A percentile compares a stretch with the other conserved stretches of the same genome.
Conservation (phyloP, 30 jellyfish, hydroid and myxozoan genomes). For the Cassiopea andromeda region DNA sequence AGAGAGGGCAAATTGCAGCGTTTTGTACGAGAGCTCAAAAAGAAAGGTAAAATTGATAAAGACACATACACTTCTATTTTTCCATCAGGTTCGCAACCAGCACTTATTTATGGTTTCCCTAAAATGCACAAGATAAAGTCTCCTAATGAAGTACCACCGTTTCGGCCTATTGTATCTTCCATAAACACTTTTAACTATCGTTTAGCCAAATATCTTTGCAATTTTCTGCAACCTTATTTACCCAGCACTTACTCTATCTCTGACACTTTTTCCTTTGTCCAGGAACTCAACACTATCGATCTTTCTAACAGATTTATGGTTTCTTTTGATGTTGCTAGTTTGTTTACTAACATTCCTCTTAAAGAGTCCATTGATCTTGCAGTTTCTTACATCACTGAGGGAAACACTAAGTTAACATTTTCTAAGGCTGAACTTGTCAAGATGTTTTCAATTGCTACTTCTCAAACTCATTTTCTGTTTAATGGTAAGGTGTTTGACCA, state of each 20-base stretch:
- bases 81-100: conserved; percentile 28
- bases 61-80: not conserved
- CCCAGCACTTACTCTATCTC: not conserved
- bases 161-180: conserved; percentile 13
- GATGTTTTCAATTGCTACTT: not conserved
- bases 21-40: conserved; percentile 18
- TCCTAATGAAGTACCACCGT: not conserved
- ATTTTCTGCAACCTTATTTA: not conserved
- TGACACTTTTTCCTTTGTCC: conserved; percentile 3
- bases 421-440: not conserved
- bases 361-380: conserved; percentile 4
- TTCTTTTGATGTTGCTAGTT: conserved; percentile 8
- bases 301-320: not conserved
- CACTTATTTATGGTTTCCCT: conserved; percentile 18
- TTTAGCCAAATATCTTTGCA: conserved; percentile 2
- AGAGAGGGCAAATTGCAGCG: conserved; percentile 40
- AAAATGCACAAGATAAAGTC: conserved; percentile 6
- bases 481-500: not conserved
- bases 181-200: not conserved
- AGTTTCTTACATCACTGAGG: conserved; percentile 3
- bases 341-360: conserved; percentile 13
- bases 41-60: not conserved
- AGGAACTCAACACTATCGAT: not conserved
- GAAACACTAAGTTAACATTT: not conserved
- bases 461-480: conserved; percentile 7